Base-by-base conservation (phyloP, 1,140 invertebrate genomes). In the Cherax destructor region DNA sequence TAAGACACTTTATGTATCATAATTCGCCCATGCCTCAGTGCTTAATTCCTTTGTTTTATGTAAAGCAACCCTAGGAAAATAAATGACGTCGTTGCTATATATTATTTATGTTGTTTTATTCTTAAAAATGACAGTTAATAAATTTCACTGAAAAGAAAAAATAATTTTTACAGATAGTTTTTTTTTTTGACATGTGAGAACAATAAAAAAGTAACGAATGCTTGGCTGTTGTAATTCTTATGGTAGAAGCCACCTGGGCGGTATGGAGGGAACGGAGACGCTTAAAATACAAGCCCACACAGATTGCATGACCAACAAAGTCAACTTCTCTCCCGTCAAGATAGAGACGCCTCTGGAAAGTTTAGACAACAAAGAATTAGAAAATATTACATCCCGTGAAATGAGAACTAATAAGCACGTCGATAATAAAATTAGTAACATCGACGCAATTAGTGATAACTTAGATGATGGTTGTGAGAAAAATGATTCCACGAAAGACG, bases 401-500 rank as follows among this genome's bases (percentile, higher is more conserved):
- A 65, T 65, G 61, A 65, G 61, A 69, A 65, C 50, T n/a, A 84
- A 83, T n/a, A 50, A 90, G 16, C 24, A 50, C n/a, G 47, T 18
- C 16, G 50, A 77, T 18, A 61, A 90, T 47, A 90, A 83, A 69
- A 52, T 83, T 13, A 76, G 79, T 18, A 24, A 76, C 4, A 30
- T 21, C 41, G 59, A 61, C 4, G 41, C 74, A 1, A 72, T 77
- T 4, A 77, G 50, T 52, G 80, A 83, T 49, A 49, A 65, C 56
- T 9, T 18, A 1, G 85, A 87, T 21, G 85, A 87, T 1, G 80
- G 30, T 3, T 65, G 18, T 65, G 87, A 89, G 79, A 89, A 89
- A 47, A 89, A 83, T 56, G 87, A 89, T 47, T 81, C 79, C 11
- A 76, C 50, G 7, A 89, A 89, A 61, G 87, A 89, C n/a, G 79